Evolutionary conservation across 2,113 vertebrate genomes (phyloP).

Genomic region (Archilochus colubris): DNA sequence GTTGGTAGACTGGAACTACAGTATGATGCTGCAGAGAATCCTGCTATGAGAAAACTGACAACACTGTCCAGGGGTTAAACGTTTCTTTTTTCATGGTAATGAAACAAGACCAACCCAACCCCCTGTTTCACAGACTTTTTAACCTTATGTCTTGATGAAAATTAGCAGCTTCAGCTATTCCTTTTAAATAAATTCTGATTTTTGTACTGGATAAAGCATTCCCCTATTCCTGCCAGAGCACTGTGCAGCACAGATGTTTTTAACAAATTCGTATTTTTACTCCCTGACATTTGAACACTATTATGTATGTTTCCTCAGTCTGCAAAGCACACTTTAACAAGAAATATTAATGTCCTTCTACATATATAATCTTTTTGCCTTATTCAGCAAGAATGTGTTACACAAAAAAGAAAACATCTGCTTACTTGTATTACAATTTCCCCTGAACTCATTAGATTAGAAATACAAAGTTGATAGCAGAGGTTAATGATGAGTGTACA

Average conservation of each 20-base stretch:
- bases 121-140: not conserved
- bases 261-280: slow-evolving; percentile 48
- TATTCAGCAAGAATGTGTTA: slow-evolving; percentile 27
- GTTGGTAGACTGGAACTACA: not conserved
- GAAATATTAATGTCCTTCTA: slow-evolving; percentile 40
- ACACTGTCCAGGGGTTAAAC: not conserved
- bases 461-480: slow-evolving; percentile 25
- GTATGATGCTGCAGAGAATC: not conserved
- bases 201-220: slow-evolving; percentile 14
- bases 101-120: not conserved
- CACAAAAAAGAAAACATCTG: slow-evolving; percentile 46
- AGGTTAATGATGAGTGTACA: slow-evolving; percentile 38
- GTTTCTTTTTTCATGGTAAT: not conserved
- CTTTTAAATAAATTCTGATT: not conserved
- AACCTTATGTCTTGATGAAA: slow-evolving; percentile 33
- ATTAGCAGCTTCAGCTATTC: slow-evolving; percentile 3
- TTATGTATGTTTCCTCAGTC: slow-evolving; percentile 49
- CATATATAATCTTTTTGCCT: slow-evolving; percentile 15
- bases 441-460: slow-evolving; percentile 27
- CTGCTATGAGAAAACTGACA: not conserved
- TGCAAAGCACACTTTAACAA: slow-evolving; percentile 26
- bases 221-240: slow-evolving; percentile 25
- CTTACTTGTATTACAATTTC: slow-evolving; percentile 21
- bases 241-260: slow-evolving; percentile 48
- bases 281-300: slow-evolving; percentile 37